Conservation (phyloP, 2,113 vertebrate species). For the Procavia capensis region DNA sequence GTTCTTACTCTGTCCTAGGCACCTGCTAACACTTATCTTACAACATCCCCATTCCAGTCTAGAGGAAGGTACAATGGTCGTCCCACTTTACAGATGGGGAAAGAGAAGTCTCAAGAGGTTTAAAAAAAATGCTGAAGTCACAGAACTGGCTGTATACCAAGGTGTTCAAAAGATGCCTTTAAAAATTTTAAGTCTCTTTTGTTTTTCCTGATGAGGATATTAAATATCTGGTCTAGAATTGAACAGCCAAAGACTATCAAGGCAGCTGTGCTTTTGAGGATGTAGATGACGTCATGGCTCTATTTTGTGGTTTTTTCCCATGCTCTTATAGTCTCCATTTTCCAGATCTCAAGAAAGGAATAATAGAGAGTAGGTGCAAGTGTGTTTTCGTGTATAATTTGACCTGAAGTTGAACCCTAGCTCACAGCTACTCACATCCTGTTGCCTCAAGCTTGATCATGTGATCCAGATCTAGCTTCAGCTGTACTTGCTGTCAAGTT, state of each 20-base stretch:
- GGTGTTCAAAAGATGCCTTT: not conserved
- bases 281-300: not conserved
- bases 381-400: not conserved
- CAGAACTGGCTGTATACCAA: not conserved
- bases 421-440: not conserved
- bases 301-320: not conserved
- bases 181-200: not conserved
- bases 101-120: not conserved
- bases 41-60: not conserved
- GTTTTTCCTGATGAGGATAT: not conserved
- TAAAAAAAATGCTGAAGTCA: not conserved
- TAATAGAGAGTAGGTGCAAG: not conserved
- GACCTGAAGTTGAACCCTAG: not conserved
- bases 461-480: not conserved
- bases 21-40: not conserved
- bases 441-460: not conserved
- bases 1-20: not conserved
- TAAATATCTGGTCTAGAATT: not conserved
- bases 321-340: not conserved
- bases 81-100: not conserved
- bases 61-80: not conserved
- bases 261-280: not conserved
- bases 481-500: not conserved
- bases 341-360: not conserved
- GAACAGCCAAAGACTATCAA: not conserved